These are phyloP conservation scores for Gasteruption jaculator DNA, from an alignment of 2,888 invertebrate species.

Conservation along the genomic window DNA sequence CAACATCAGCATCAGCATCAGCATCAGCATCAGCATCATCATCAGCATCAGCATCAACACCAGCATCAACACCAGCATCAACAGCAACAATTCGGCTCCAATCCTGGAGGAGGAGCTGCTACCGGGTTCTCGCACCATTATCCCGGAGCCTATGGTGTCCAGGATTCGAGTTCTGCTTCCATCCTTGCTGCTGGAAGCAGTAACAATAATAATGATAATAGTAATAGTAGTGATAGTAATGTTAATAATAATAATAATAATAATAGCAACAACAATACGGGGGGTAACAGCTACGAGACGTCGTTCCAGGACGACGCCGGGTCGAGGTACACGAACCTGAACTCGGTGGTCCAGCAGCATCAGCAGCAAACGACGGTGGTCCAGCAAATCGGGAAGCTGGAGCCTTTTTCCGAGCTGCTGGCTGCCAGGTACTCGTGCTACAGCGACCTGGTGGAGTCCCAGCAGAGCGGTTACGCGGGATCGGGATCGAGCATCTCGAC, in stretches of 20 bases:
- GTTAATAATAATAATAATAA: no score
- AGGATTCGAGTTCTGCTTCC: no score
- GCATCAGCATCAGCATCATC: no score
- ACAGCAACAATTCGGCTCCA: conserved; percentile 17
- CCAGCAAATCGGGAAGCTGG: conserved; percentile 61
- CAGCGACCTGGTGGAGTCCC: conserved; percentile 38
- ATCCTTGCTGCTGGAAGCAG: no score
- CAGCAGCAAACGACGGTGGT: conserved; percentile 45
- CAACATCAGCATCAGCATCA: no score
- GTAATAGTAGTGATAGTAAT: no score
- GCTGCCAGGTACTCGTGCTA: conserved; percentile 57
- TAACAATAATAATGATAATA: no score
- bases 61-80: conserved; percentile 7
- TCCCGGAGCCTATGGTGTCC: no score
- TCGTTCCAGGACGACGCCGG: conserved; percentile 50
- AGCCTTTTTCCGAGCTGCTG: conserved; percentile 64
- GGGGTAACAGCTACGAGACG: conserved; percentile 34
- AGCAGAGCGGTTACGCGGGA: conserved; percentile 29
- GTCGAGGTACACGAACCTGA: conserved; percentile 65
- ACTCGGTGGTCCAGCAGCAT: conserved; percentile 56
- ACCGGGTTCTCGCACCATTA: no score
- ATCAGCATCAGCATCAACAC: no score
- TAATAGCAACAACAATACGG: no score
- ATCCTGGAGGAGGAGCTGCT: no score
- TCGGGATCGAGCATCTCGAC: conserved; percentile 20